Base-by-base conservation (phyloP, 2,113 vertebrate species). In the Mellivora capensis region DNA sequence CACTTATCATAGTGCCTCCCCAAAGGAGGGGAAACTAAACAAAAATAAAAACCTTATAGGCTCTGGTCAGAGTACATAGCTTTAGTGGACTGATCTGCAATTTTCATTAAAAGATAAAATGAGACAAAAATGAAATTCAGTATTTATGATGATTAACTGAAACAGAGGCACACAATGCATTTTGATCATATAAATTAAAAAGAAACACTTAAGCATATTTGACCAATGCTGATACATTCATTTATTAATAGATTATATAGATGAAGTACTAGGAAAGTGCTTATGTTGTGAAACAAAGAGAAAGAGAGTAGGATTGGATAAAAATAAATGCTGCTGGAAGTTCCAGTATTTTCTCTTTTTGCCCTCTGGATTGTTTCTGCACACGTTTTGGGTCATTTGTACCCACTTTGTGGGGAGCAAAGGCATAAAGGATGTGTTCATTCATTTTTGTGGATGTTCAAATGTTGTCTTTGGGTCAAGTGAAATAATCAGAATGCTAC, bases 401-500 rank as follows among this genome's bases (percentile, higher is more conserved):
- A 20, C 6, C 7, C 21, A 3, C 7, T 18, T 27, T 9, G 23
- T 10, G 14, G 27, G 39, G 2, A 83, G 15, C 31, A 80, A 20
- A 71, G 0, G 0, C 13, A 25, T 37, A 29, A 52, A 84, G 1
- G 6, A 34, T 18, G 4, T 31, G 2, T 54, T 76, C 29, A 21
- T 39, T 94, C 69, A 93, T 69, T 81, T 25, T 72, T 86, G 44
- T 59, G 59, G 52, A 11, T 87, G 39, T 83, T 69, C 74, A 21
- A 91, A 69, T 67, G 6, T 72, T 80, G 47, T 67, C 27, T 4
- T 15, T 57, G 44, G 69, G 42, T 91, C 23, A 76, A 81, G 49
- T 74, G 83, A 87, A 96, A 90, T 69, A 72, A 95, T 74, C 25
- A 84, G 57, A 96, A 57, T 93, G 31, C 42, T 69, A 67, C 17